phyloP scores from a whole-genome alignment of 2,888 invertebrate species.

The Papilio protenor region DNA sequence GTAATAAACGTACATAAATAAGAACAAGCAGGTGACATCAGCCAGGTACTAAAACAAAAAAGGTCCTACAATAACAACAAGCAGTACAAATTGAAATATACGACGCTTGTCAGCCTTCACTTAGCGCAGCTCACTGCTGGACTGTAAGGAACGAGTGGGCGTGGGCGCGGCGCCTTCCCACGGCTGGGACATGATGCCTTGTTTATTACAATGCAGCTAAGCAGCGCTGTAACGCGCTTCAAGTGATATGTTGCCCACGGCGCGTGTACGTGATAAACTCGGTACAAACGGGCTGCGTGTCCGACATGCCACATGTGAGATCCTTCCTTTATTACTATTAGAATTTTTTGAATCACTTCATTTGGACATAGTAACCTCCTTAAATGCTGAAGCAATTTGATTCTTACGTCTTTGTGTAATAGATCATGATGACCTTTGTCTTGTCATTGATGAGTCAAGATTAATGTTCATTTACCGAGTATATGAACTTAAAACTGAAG shows the following conservation, averaged over 20 bases:
- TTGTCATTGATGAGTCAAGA: background rate
- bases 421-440: background rate
- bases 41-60: conserved; percentile 31
- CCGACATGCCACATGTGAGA: background rate
- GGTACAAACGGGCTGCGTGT: background rate
- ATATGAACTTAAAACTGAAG: background rate
- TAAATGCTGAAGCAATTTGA: background rate
- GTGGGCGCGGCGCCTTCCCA: conserved; percentile 64
- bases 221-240: conserved; percentile 24
- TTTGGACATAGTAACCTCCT: background rate
- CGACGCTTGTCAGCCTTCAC: conserved; percentile 46
- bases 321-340: conserved; percentile 4
- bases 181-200: conserved; percentile 56
- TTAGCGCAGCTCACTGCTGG: conserved; percentile 62
- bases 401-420: background rate
- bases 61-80: conserved; percentile 33
- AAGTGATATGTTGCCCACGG: conserved; percentile 30
- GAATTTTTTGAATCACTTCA: conserved; percentile 2
- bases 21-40: conserved; percentile 9
- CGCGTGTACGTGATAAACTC: conserved; percentile 18
- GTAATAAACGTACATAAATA: conserved; percentile 1
- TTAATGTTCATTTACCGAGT: background rate
- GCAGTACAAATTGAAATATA: conserved; percentile 47
- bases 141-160: conserved; percentile 62
- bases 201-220: conserved; percentile 30